phyloP scores from a whole-genome alignment of 2,797 vertebrate species.

The Forpus xanthops region DNA sequence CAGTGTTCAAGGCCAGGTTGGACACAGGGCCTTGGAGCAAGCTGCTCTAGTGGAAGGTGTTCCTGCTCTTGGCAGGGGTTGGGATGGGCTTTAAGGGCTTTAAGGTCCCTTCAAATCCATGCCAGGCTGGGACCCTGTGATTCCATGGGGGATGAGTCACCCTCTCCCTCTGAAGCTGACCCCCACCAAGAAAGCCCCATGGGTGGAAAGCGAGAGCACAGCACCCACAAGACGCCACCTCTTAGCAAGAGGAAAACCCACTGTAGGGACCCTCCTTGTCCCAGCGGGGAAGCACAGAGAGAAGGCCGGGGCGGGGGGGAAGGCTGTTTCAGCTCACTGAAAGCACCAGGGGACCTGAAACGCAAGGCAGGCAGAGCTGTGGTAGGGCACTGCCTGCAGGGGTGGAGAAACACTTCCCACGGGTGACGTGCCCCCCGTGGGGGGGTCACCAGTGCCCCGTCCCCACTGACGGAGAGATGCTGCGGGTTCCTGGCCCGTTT shows the following conservation, averaged over 20 bases:
- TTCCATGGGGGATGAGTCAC: neutral
- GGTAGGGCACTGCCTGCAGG: neutral
- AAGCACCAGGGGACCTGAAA: neutral
- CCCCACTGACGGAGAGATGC: accelerated
- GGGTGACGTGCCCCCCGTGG: neutral
- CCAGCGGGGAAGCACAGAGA: accelerated
- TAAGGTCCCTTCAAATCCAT: neutral
- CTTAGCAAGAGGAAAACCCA: accelerated
- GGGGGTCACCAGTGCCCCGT: neutral
- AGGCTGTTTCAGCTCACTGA: neutral
- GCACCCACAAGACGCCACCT: neutral
- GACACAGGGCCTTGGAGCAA: no score
- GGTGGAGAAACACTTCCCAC: neutral
- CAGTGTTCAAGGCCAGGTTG: no score
- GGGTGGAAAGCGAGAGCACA: accelerated
- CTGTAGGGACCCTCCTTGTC: no score
- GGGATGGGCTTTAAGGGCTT: neutral
- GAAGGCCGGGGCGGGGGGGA: no score
- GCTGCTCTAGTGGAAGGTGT: neutral
- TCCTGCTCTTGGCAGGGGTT: accelerated
- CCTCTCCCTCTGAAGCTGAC: accelerated
- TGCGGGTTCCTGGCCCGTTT: neutral
- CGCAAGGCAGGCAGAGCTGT: accelerated
- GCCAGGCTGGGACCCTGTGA: neutral
- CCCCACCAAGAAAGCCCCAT: accelerated